Evolutionary conservation across 2,113 vertebrate species (phyloP).

Genomic region (Passer domesticus): DNA sequence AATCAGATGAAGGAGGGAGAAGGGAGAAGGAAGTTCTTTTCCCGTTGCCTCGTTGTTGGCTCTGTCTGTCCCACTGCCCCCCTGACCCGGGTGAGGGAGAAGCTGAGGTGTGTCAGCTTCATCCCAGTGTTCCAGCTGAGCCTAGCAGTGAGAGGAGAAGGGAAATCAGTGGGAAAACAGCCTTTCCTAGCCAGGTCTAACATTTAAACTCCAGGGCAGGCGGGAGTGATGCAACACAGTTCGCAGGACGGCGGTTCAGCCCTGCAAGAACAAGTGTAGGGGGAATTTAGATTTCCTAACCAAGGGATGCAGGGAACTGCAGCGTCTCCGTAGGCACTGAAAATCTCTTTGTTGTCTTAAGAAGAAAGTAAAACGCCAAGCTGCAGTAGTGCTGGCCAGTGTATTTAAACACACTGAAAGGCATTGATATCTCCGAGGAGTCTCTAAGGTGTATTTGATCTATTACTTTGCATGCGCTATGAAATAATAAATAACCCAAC

Average conservation of each 20-base stretch:
- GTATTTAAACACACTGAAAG: slow-evolving; percentile 24
- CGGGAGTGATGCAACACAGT: neutral
- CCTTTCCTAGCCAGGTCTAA: neutral
- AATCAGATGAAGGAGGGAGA: neutral
- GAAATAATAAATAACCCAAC: slow-evolving; percentile 72
- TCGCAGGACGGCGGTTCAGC: neutral
- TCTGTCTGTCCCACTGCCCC: rapidly evolving
- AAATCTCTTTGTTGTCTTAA: neutral
- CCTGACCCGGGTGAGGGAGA: rapidly evolving
- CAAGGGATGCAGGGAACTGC: neutral
- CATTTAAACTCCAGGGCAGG: neutral
- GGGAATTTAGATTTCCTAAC: neutral
- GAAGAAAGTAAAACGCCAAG: neutral
- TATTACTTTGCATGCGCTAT: slow-evolving; percentile 24
- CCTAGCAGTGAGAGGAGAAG: neutral
- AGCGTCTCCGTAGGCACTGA: neutral
- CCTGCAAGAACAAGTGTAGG: neutral
- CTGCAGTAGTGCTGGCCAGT: neutral
- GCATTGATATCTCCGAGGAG: slow-evolving; percentile 29
- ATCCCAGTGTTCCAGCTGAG: neutral
- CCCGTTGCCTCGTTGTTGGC: neutral
- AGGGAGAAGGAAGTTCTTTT: neutral
- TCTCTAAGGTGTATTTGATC: slow-evolving; percentile 64
- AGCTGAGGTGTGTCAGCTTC: neutral
- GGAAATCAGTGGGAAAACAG: neutral